phyloP scores from a whole-genome alignment of 2,888 invertebrate species.

The Tetropium fuscum region DNA sequence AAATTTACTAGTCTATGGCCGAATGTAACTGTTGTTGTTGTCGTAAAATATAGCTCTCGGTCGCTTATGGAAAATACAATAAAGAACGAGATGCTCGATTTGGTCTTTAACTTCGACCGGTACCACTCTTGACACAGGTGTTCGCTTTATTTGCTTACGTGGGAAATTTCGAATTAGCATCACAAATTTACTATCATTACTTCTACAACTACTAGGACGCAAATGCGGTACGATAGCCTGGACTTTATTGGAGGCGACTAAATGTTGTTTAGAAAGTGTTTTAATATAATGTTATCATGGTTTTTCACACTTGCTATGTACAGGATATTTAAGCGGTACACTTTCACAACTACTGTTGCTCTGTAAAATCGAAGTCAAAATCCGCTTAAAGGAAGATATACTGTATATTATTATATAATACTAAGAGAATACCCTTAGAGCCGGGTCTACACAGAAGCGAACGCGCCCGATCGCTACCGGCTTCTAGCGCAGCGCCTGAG shows the following conservation, averaged over 20 bases:
- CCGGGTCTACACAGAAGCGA: too few species aligned
- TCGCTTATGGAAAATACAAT: constrained; percentile 45
- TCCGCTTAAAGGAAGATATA: too few species aligned
- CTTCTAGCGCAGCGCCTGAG: too few species aligned
- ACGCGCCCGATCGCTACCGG: too few species aligned
- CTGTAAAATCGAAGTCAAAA: too few species aligned
- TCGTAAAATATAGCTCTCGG: constrained; percentile 36
- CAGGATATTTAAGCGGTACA: too few species aligned
- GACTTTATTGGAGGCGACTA: constrained; percentile 5
- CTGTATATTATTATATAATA: too few species aligned
- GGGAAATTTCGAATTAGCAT: constrained; percentile 43
- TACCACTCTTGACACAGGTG: constrained; percentile 44
- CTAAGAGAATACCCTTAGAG: too few species aligned
- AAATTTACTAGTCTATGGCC: constrained; percentile 49
- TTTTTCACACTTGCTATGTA: too few species aligned
- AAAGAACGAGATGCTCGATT: constrained; percentile 43
- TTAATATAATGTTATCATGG: neutral
- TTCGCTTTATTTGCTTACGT: constrained; percentile 42
- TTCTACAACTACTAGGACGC: constrained; percentile 6
- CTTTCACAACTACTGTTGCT: too few species aligned
- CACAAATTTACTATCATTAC: constrained; percentile 41
- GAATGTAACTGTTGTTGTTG: constrained; percentile 42
- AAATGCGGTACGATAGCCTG: neutral
- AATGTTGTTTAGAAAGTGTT: constrained; percentile 3
- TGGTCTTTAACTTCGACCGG: constrained; percentile 39